Conservation (phyloP, 2,888 invertebrate species). For the Aspidapion aeneum region DNA sequence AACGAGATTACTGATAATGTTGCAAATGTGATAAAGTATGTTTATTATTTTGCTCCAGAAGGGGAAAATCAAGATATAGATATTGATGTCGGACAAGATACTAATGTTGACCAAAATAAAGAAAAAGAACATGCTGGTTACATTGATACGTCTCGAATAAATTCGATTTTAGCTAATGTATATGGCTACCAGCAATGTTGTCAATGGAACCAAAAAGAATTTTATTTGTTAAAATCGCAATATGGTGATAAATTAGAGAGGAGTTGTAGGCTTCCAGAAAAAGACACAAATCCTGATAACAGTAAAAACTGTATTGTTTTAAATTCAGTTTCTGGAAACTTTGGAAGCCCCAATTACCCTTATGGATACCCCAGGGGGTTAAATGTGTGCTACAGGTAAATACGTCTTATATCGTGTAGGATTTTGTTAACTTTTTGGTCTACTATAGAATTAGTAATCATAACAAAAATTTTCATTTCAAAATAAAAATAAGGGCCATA, state of each 20-base stretch:
- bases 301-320: constrained; percentile 40
- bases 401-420: no score
- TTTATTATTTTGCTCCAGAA: constrained; percentile 39
- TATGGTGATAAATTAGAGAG: constrained; percentile 20
- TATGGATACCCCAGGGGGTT: constrained; percentile 46
- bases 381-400: constrained; percentile 50
- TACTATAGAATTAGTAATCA: no score
- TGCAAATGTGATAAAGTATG: constrained; percentile 30
- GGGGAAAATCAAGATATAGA: constrained; percentile 20
- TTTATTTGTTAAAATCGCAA: constrained; percentile 20
- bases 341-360: constrained; percentile 50
- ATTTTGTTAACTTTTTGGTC: no score
- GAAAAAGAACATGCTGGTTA: constrained; percentile 40
- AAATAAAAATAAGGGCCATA: not conserved
- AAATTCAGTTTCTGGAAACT: constrained; percentile 40
- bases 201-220: constrained; percentile 33
- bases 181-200: constrained; percentile 28
- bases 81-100: not conserved
- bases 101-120: constrained; percentile 17
- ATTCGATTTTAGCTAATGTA: constrained; percentile 28
- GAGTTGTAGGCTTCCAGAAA: constrained; percentile 15
- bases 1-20: constrained; percentile 25
- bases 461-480: not conserved
- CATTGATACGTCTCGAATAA: constrained; percentile 35
- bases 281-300: not conserved